Base-by-base conservation (phyloP, 1,140 invertebrate species). In the Drosophila kanapiae region DNA sequence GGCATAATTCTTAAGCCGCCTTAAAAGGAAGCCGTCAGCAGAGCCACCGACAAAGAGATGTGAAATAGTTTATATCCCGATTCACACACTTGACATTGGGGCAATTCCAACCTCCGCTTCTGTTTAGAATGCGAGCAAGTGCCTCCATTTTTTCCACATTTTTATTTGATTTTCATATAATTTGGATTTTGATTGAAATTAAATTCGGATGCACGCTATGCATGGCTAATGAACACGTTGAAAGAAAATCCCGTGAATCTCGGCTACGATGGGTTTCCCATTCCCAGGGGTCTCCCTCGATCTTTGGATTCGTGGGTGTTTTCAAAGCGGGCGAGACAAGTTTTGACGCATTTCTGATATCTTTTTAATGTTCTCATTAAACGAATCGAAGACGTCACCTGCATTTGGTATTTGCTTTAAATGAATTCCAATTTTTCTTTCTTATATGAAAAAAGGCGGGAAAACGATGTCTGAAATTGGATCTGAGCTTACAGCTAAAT, bases 111-210 rank as follows among this genome's bases (percentile, higher is more conserved):
- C 8, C 48, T 40, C 40, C 11, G 33, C 35, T 29, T 38, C 43
- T 47, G 9, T 11, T 70, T 79, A 59, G 45, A 80, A 48, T 69
- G 45, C 80, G 33, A 74, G 48, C 68, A 64, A 69, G 59, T 67
- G 60, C 54, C 61, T 78, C 57, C 48, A 77, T 74, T 80, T 75
- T 38, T 80, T 59, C 48, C 43, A 80, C 57, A 78, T 60, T 88
- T 87, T 87, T 88, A 86, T 83, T 83, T 78, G 76, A 77, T 84
- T 84, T 90, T 87, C 80, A 78, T 78, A 88, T 88, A 81, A 90
- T 90, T 88, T 81, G 63, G 80, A 84, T 90, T 90, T 88, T 88
- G 78, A 88, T 88, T 90, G 85, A 81, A 88, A 88, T 81, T 88
- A 81, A 88, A 88, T 71, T 81, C 77, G 60, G 60, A 68, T 67